These are phyloP conservation scores for Bradypus variegatus DNA, from an alignment of 2,797 vertebrate genomes.

Conservation along the genomic window DNA sequence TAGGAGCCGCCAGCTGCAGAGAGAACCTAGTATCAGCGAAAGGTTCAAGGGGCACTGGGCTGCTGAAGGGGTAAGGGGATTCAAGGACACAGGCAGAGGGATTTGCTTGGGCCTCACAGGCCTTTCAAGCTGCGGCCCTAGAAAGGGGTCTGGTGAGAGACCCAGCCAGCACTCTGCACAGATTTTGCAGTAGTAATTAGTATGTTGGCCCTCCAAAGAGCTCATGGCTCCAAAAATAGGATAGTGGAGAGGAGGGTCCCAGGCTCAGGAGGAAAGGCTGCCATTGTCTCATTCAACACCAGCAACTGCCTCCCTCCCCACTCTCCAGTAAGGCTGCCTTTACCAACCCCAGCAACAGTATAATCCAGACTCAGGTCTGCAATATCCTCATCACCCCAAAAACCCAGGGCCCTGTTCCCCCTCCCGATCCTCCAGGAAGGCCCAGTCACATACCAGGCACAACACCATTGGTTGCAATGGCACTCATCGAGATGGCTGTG, in stretches of 20 bases:
- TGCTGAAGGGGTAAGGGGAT: not conserved
- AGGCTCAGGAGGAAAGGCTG: not conserved
- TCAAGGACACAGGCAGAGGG: not conserved
- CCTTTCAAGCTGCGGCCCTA: not conserved
- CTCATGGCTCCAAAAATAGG: conserved; percentile 25
- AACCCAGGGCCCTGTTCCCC: not conserved
- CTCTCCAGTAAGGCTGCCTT: not conserved
- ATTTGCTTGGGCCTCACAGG: not conserved
- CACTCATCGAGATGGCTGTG: conserved; percentile 99
- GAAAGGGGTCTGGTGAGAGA: not conserved
- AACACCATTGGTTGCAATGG: conserved; percentile 98
- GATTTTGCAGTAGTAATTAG: conserved; percentile 42
- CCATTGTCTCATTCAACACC: not conserved
- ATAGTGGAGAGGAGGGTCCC: conserved; percentile 6
- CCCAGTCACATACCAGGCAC: conserved; percentile 87
- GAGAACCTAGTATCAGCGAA: conserved; percentile 50
- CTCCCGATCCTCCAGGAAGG: conserved; percentile 21
- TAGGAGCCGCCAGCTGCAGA: conserved; percentile 92
- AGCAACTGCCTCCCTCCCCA: not conserved
- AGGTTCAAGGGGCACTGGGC: not conserved
- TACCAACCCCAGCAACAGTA: not conserved
- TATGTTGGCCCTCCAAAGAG: conserved; percentile 44
- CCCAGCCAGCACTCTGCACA: not conserved
- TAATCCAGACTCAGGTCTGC: not conserved
- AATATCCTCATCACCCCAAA: not conserved